Evolutionary conservation across 2,888 invertebrate genomes (phyloP).

Genomic region (Aphodius sticticus): DNA sequence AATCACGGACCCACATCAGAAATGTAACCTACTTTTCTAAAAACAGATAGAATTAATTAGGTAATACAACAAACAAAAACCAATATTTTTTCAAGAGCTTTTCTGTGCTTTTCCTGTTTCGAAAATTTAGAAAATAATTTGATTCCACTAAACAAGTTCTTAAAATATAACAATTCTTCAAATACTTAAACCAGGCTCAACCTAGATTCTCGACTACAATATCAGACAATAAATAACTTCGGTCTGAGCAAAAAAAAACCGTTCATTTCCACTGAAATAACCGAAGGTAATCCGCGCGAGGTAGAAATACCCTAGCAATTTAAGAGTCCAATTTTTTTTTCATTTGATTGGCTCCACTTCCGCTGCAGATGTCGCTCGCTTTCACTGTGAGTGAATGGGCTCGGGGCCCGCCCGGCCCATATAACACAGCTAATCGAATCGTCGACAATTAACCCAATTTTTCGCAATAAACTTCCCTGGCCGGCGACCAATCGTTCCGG

Average conservation of each 20-base stretch:
- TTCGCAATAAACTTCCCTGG: conserved; percentile 12
- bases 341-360: not conserved
- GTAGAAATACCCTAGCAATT: not conserved
- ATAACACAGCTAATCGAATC: conserved; percentile 21
- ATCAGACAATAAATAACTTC: no score
- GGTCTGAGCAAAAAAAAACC: not conserved
- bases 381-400: not conserved
- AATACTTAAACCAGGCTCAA: no score
- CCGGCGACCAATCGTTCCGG: conserved; percentile 12
- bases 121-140: no score
- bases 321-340: not conserved
- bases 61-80: no score
- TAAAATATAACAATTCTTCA: no score
- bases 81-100: no score
- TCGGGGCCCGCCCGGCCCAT: not conserved
- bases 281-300: not conserved
- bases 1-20: no score
- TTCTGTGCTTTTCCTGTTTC: no score
- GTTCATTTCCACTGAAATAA: not conserved
- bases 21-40: no score
- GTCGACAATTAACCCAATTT: conserved; percentile 25
- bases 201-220: no score
- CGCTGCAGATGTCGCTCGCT: not conserved
- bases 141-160: no score
- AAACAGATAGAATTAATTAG: no score